Evolutionary conservation across 2,888 invertebrate species (phyloP).

Genomic region (Cheilosia scutellata): DNA sequence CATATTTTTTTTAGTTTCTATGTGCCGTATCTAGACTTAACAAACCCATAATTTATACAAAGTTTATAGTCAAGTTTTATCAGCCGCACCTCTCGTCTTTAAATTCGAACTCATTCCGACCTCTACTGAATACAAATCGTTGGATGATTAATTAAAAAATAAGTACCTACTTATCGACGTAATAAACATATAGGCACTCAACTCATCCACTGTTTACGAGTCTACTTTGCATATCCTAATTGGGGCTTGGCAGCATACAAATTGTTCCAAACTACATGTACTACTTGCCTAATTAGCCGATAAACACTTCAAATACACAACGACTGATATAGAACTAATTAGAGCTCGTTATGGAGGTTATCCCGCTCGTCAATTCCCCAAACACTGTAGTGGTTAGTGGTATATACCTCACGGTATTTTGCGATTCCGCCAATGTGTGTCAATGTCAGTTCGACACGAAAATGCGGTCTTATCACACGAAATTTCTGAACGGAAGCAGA

Average conservation of each 20-base stretch:
- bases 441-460: constrained; percentile 58
- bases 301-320: constrained; percentile 46
- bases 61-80: background rate
- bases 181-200: background rate
- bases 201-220: constrained; percentile 10
- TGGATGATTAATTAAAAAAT: constrained; percentile 18
- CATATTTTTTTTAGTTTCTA: constrained; percentile 5
- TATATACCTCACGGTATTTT: background rate
- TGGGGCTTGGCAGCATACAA: constrained; percentile 31
- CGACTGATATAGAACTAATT: constrained; percentile 21
- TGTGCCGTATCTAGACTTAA: constrained; percentile 2
- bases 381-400: background rate
- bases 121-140: constrained; percentile 53
- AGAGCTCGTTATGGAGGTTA: constrained; percentile 55
- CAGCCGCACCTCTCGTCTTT: background rate
- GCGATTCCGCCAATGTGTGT: constrained; percentile 39
- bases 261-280: constrained; percentile 47
- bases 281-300: constrained; percentile 59
- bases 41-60: background rate
- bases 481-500: constrained; percentile 5
- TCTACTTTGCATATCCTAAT: constrained; percentile 60
- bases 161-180: constrained; percentile 7
- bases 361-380: constrained; percentile 21
- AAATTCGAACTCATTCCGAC: constrained; percentile 29
- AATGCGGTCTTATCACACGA: constrained; percentile 57